Conservation (phyloP, 2,797 vertebrate genomes). For the Crocodylus rhombifer region DNA sequence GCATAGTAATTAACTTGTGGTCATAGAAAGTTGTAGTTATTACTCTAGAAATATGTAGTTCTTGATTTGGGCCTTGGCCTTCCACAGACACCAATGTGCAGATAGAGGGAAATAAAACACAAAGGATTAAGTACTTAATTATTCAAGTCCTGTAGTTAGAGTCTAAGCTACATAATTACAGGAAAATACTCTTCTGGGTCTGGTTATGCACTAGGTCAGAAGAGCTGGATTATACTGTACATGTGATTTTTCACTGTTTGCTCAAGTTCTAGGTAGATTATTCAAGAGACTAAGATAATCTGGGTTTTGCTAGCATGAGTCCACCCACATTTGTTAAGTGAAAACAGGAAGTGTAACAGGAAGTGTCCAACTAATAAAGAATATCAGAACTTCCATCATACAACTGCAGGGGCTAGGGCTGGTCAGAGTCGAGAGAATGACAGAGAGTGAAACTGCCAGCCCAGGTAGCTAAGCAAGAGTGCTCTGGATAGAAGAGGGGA, state of each 20-base stretch:
- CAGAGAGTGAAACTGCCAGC: neutral
- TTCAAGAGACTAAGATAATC: neutral
- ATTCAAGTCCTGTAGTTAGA: neutral
- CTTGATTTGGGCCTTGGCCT: neutral
- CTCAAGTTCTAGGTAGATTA: neutral
- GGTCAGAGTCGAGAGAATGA: neutral
- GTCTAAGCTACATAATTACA: neutral
- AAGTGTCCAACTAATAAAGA: constrained; percentile 26
- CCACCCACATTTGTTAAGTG: neutral
- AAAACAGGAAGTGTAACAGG: neutral
- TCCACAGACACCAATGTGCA: neutral
- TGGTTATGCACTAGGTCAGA: neutral
- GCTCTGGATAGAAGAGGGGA: neutral
- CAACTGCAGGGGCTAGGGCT: neutral
- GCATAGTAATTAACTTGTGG: neutral
- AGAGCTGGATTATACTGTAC: neutral
- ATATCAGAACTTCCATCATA: neutral
- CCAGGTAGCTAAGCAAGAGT: neutral
- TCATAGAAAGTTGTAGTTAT: neutral
- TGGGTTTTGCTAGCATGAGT: neutral
- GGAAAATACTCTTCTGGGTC: neutral
- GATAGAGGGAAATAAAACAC: neutral
- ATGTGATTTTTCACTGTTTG: neutral
- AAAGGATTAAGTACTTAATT: neutral
- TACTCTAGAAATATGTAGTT: neutral